phyloP scores from a whole-genome alignment of 2,113 vertebrate genomes.

The Sprattus sprattus region DNA sequence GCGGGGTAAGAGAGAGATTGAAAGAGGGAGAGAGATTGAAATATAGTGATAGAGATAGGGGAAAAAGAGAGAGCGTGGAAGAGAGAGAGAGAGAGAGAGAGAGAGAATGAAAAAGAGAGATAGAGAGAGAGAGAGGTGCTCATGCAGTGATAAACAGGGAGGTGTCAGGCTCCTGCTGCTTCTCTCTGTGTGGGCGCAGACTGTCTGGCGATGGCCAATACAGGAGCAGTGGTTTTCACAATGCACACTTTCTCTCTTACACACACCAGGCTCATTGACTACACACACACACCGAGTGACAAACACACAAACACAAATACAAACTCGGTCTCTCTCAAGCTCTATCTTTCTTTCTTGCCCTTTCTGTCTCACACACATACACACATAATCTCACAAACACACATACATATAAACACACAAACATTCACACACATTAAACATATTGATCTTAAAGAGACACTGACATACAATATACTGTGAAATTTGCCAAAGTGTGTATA shows the following conservation, averaged over 20 bases:
- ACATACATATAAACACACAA: neutral
- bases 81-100: conserved; percentile 41
- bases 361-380: neutral
- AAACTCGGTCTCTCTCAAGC: neutral
- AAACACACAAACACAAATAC: neutral
- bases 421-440: neutral
- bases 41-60: conserved; percentile 48
- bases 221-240: conserved; percentile 31
- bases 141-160: conserved; percentile 60
- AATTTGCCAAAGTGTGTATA: neutral
- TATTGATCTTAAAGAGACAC: neutral
- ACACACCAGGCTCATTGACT: neutral
- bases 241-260: conserved; percentile 23
- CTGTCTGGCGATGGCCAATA: conserved; percentile 64
- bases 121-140: conserved; percentile 46
- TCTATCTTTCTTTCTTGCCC: neutral
- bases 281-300: neutral
- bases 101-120: conserved; percentile 36
- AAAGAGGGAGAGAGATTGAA: conserved; percentile 61
- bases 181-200: conserved; percentile 73
- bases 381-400: neutral
- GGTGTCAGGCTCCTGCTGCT: conserved; percentile 62
- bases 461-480: neutral
- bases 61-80: conserved; percentile 52
- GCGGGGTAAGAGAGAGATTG: conserved; percentile 38